phyloP scores from a whole-genome alignment of 2,797 vertebrate species.

The Chromobotia macracanthus region DNA sequence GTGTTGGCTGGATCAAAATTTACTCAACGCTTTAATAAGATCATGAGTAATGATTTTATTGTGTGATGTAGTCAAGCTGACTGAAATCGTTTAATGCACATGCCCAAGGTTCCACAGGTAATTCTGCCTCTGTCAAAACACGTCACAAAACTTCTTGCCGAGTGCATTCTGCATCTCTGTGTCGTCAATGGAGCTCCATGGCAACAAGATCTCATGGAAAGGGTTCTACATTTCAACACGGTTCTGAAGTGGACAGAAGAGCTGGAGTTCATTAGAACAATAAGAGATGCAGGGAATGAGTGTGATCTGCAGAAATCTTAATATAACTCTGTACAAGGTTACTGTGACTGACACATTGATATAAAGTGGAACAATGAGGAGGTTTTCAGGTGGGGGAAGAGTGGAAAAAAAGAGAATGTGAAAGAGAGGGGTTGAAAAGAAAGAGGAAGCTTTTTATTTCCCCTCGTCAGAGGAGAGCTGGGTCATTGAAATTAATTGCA shows the following conservation, averaged over 20 bases:
- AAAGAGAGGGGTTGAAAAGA: constrained; percentile 47
- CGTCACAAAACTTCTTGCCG: not conserved
- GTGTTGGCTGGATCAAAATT: not conserved
- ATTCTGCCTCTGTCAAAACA: constrained; percentile 19
- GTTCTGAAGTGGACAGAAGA: not conserved
- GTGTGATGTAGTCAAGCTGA: not conserved
- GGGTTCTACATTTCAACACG: constrained; percentile 38
- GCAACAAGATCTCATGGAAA: constrained; percentile 46
- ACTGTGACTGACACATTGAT: constrained; percentile 54
- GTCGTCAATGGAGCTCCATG: constrained; percentile 51
- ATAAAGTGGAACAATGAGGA: constrained; percentile 57
- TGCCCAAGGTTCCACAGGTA: not conserved
- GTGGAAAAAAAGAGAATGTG: constrained; percentile 48
- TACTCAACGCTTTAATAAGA: constrained; percentile 4
- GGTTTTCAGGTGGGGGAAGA: constrained; percentile 62
- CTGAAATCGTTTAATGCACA: not conserved
- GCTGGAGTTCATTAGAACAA: constrained; percentile 48
- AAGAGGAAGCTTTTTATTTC: constrained; percentile 51
- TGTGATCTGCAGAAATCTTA: constrained; percentile 45
- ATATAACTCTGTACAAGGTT: constrained; percentile 58
- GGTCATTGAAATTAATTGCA: constrained; percentile 79
- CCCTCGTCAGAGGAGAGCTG: constrained; percentile 54
- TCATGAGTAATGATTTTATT: not conserved
- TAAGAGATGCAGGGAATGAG: not conserved
- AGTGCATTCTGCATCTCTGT: constrained; percentile 40